phyloP scores from a whole-genome alignment of 2,888 invertebrate species.

The Tryphoninae sp. region DNA sequence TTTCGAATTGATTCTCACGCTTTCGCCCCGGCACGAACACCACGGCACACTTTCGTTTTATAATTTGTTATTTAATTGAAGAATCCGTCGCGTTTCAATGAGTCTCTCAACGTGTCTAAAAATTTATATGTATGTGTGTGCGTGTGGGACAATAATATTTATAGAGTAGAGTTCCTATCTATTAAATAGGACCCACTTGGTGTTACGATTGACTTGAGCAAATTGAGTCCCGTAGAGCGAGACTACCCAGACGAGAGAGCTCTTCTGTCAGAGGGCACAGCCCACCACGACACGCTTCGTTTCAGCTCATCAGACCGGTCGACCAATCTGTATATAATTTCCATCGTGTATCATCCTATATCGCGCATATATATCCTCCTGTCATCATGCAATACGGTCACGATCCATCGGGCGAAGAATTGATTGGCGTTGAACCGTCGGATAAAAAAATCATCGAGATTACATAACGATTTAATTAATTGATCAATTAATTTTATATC shows the following conservation, averaged over 20 bases:
- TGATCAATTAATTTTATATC: background rate
- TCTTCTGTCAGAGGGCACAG: conserved; percentile 49
- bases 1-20: conserved; percentile 26
- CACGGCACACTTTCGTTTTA: conserved; percentile 38
- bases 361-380: conserved; percentile 47
- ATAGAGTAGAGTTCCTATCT: conserved; percentile 43
- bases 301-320: conserved; percentile 68
- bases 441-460: background rate
- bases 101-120: conserved; percentile 12
- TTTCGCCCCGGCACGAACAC: conserved; percentile 3
- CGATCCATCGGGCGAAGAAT: conserved; percentile 51
- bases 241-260: conserved; percentile 43
- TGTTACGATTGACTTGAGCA: conserved; percentile 71
- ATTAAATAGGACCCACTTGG: conserved; percentile 72
- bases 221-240: conserved; percentile 69
- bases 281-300: conserved; percentile 68
- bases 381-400: conserved; percentile 61
- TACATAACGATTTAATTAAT: background rate
- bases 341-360: conserved; percentile 54
- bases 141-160: conserved; percentile 1
- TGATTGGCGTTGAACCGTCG: background rate
- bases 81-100: conserved; percentile 47
- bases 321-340: conserved; percentile 63
- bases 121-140: conserved; percentile 1
- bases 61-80: conserved; percentile 15